Percentiles rank a stretch among this genome's conserved stretches.
Evolutionary conservation across 2,888 invertebrate species (phyloP).

Genomic region (Zaprionus bogoriensis): DNA sequence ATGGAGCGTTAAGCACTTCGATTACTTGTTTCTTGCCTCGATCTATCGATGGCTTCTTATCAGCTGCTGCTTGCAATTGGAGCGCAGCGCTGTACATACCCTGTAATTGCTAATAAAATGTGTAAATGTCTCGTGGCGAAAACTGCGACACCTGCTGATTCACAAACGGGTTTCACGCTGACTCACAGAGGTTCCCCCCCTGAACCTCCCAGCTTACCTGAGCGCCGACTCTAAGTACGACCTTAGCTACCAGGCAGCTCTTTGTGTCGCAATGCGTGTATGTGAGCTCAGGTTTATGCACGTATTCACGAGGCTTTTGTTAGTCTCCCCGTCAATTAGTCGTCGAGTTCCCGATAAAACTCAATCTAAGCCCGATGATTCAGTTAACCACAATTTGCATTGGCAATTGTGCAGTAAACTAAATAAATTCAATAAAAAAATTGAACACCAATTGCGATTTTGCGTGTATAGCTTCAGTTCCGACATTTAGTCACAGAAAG

Average conservation of each 20-base stretch:
- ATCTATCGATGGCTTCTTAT: constrained; percentile 34
- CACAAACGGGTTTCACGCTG: constrained; percentile 13
- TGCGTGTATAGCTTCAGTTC: no score
- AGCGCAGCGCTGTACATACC: constrained; percentile 40
- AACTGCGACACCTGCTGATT: constrained; percentile 30
- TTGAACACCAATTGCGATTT: no score
- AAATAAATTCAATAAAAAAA: no score
- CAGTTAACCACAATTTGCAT: background rate
- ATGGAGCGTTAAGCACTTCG: constrained; percentile 3
- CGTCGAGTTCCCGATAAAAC: background rate
- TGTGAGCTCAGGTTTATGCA: background rate
- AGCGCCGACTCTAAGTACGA: no score
- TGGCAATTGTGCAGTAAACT: no score
- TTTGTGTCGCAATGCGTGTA: background rate
- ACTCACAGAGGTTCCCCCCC: constrained; percentile 5
- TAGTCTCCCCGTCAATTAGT: background rate
- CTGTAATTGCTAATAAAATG: constrained; percentile 4
- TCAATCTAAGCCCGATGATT: background rate
- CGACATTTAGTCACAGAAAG: no score
- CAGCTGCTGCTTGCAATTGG: constrained; percentile 36
- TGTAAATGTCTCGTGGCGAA: no score
- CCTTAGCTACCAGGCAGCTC: background rate
- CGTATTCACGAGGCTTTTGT: background rate
- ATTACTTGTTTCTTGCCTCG: constrained; percentile 11
- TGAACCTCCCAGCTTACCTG: background rate